Conservation (phyloP, 2,113 vertebrate genomes). For the Notarius lentiginosus region DNA sequence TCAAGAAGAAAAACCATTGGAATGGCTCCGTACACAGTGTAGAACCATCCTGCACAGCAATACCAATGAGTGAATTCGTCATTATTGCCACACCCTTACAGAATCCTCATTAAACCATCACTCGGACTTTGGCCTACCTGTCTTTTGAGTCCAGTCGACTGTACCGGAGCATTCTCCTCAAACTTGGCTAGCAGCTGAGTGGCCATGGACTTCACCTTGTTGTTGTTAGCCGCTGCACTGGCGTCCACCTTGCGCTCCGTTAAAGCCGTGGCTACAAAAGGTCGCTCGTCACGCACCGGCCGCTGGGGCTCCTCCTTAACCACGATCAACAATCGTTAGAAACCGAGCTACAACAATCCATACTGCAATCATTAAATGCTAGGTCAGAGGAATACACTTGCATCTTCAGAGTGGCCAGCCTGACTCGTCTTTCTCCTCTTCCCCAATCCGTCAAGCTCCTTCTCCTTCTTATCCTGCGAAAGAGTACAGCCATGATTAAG, state of each 20-base stretch:
- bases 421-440: conserved; percentile 95
- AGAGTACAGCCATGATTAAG: conserved; percentile 34
- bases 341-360: not conserved
- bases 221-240: conserved; percentile 78
- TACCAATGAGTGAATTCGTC: not conserved
- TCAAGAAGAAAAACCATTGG: not conserved
- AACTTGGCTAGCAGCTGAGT: conserved; percentile 96
- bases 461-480: conserved; percentile 94
- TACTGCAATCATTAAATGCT: not conserved
- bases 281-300: conserved; percentile 74
- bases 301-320: conserved; percentile 81
- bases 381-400: conserved; percentile 64
- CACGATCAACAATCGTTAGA: not conserved
- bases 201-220: conserved; percentile 97
- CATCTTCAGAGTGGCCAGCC: conserved; percentile 87
- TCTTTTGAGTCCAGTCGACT: conserved; percentile 79
- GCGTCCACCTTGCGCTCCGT: conserved; percentile 80
- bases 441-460: conserved; percentile 84
- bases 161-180: conserved; percentile 87
- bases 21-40: not conserved
- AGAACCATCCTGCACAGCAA: not conserved
- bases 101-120: not conserved
- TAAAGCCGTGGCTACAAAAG: conserved; percentile 68
- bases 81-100: not conserved
- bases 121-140: conserved; percentile 74